Evolutionary conservation across 2,888 invertebrate genomes (phyloP).

Genomic region (Oasisia sp.): DNA sequence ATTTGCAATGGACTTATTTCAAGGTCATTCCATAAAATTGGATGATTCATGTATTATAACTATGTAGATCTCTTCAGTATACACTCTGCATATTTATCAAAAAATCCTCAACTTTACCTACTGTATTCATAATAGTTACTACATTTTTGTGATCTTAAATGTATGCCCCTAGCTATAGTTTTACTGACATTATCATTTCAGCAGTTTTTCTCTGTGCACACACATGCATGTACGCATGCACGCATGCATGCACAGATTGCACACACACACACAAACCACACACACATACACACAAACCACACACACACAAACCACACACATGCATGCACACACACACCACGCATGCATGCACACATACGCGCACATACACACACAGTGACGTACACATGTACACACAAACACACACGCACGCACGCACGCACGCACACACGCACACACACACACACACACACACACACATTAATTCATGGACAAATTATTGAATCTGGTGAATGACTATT

Average conservation of each 20-base stretch:
- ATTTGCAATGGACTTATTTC: too few relatives aligned
- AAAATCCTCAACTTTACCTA: too few relatives aligned
- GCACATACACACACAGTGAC: not conserved
- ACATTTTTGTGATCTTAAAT: too few relatives aligned
- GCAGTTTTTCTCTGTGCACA: not conserved
- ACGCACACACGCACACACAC: not conserved
- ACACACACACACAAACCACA: not conserved
- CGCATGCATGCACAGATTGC: not conserved
- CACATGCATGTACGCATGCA: not conserved
- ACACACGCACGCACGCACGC: not conserved
- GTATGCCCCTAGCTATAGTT: too few relatives aligned
- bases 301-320: not conserved
- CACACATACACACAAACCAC: not conserved
- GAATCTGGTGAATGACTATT: not conserved
- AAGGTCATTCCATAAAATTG: too few relatives aligned
- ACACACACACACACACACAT: not conserved
- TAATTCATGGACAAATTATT: not conserved
- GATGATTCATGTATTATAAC: too few relatives aligned
- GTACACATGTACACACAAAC: not conserved
- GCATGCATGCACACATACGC: too few relatives aligned
- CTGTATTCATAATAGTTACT: too few relatives aligned
- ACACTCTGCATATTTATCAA: too few relatives aligned
- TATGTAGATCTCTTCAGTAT: too few relatives aligned
- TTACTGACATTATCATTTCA: too few relatives aligned
- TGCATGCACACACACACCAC: not conserved